Evolutionary conservation across 2,797 vertebrate species (phyloP).

Genomic region (Gambelia wislizenii): DNA sequence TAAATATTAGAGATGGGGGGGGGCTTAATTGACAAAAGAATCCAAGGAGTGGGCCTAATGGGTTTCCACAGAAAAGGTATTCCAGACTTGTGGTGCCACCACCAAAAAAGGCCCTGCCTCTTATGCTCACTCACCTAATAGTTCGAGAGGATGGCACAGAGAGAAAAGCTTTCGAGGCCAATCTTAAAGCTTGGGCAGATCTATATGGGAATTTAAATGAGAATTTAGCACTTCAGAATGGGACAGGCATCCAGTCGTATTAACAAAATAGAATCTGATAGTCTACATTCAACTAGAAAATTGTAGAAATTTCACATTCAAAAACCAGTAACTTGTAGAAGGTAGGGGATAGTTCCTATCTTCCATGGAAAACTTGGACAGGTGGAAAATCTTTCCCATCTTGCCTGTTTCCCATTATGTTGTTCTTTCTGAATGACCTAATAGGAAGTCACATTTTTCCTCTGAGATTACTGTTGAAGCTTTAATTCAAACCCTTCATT

Average conservation of each 20-base stretch:
- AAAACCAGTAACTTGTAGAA: neutral
- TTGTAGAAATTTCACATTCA: neutral
- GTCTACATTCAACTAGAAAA: too few species aligned
- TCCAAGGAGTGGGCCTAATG: neutral
- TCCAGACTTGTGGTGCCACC: neutral
- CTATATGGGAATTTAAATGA: neutral
- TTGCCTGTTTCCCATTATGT: neutral
- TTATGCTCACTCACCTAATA: neutral
- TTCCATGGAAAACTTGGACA: neutral
- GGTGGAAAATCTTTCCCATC: neutral
- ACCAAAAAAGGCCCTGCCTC: neutral
- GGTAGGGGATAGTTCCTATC: too few species aligned
- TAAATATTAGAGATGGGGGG: neutral
- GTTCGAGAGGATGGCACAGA: neutral
- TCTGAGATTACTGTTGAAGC: neutral
- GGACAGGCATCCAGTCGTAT: too few species aligned
- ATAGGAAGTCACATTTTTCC: neutral
- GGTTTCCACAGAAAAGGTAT: neutral
- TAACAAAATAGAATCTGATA: neutral
- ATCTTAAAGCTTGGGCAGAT: neutral
- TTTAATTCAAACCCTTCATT: neutral
- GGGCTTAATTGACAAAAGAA: neutral
- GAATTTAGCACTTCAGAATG: neutral
- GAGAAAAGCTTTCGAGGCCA: neutral
- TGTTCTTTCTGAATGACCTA: neutral